Conservation (phyloP, 2,797 vertebrate species). For the Sylvilagus floridanus region DNA sequence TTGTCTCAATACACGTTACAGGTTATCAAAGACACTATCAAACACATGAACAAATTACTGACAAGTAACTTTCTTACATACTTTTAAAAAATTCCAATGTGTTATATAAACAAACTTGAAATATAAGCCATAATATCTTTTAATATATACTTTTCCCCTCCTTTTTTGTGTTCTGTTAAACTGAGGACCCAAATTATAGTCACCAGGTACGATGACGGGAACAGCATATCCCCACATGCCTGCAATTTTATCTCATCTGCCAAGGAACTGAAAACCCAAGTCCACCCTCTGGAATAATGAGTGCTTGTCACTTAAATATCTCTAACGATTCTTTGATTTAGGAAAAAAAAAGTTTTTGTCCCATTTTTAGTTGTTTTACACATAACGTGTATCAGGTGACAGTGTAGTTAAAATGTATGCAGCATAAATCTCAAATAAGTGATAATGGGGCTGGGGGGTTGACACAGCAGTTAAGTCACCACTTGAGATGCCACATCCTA, state of each 20-base stretch:
- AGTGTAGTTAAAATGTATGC: background rate
- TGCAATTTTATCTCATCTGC: conserved; percentile 17
- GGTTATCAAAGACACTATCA: background rate
- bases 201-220: background rate
- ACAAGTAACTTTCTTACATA: background rate
- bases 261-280: conserved; percentile 27
- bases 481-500: too few relatives aligned
- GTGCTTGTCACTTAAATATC: background rate
- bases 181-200: background rate
- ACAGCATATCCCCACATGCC: background rate
- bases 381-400: background rate
- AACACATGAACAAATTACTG: background rate
- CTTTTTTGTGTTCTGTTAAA: background rate
- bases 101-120: conserved; percentile 30
- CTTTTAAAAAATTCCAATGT: background rate
- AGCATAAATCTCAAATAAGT: conserved; percentile 24
- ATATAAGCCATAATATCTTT: background rate
- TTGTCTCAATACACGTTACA: background rate
- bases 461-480: too few relatives aligned
- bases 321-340: background rate
- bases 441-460: background rate
- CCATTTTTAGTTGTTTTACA: conserved; percentile 46
- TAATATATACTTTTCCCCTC: conserved; percentile 4
- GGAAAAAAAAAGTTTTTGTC: background rate
- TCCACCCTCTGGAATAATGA: background rate